Base-by-base conservation (phyloP, 2,888 invertebrate genomes). In the Ecliptopera silaceata region DNA sequence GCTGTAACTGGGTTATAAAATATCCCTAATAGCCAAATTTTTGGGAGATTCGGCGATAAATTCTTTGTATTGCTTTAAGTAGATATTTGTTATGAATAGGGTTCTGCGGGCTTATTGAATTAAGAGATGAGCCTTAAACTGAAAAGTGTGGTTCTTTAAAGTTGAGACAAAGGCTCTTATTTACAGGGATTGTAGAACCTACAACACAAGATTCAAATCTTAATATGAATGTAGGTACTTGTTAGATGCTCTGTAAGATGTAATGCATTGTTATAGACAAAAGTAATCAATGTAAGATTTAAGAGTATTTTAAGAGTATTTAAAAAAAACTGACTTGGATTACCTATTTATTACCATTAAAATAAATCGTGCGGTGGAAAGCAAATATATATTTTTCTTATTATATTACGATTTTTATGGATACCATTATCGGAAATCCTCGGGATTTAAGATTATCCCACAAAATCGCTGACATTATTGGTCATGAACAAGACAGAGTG, bases 381-480 rank as follows among this genome's bases (percentile, higher is more conserved):
- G 29, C 29, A 1, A 11, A 11, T 1, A 1, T 29, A 32, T 15
- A 43, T n/a, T 11, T 44, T 18, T 41, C 18, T 22, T 29, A 44
- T 32, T 17, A 31, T 11, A 44, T 42, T 42, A 34, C 46, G 52
- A 50, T 55, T 43, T 55, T 59, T 56, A 60, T 58, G 50, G 50
- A 22, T 32, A 22, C 45, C 60, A 44, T 66, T 70, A 66, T 59
- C 63, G 68, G 75, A 67, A 46, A 57, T 56, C 60, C 62, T 65
- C 54, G 74, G 72, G 72, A 73, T 66, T 31, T 43, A 18, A 15
- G n/a, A n/a, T 26, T 8, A 36, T 36, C 36, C 15, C 45, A 73
- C 77, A 81, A 85, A 85, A 81, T 76, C 68, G 80, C 87, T 84
- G 83, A 86, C 82, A 78, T 85, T 79, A 82, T 77, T 58, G 68